These are phyloP conservation scores for Coccyzus lansbergi DNA, from an alignment of 2,797 vertebrate genomes.

Conservation along the genomic window DNA sequence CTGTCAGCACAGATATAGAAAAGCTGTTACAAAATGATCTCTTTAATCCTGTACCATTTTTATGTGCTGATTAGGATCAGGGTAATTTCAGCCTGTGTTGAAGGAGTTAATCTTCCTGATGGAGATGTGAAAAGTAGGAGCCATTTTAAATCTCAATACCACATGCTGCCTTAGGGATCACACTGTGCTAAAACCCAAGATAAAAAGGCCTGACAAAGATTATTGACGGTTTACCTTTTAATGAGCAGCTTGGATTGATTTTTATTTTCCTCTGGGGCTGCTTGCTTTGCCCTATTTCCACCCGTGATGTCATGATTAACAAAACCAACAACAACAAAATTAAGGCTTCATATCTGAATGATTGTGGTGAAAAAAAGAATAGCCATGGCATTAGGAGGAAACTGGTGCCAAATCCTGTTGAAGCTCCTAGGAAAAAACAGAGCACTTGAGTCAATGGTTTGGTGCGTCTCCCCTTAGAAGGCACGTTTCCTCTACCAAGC, in stretches of 20 bases:
- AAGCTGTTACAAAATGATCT: slow-evolving; percentile 31
- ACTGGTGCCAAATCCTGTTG: background rate
- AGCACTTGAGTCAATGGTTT: background rate
- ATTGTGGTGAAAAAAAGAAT: slow-evolving; percentile 45
- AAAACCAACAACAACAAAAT: slow-evolving; percentile 67
- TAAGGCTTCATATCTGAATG: slow-evolving; percentile 67
- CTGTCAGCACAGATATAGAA: background rate
- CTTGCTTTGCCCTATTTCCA: slow-evolving; percentile 77
- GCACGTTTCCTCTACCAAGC: background rate
- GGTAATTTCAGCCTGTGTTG: slow-evolving; percentile 51
- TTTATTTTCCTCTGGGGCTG: slow-evolving; percentile 75
- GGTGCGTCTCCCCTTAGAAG: background rate
- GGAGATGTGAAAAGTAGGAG: slow-evolving; percentile 70
- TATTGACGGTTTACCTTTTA: slow-evolving; percentile 85
- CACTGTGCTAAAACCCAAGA: slow-evolving; percentile 81
- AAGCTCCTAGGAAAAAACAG: background rate
- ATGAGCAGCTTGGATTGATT: slow-evolving; percentile 84
- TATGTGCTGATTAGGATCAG: slow-evolving; percentile 19
- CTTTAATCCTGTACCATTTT: slow-evolving; percentile 31
- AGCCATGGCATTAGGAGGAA: background rate
- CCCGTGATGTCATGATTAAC: slow-evolving; percentile 69
- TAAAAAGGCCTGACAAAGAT: slow-evolving; percentile 84
- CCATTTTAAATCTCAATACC: slow-evolving; percentile 76
- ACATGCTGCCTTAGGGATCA: slow-evolving; percentile 78
- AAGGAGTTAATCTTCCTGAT: slow-evolving; percentile 78